These are phyloP conservation scores for Dasyprocta punctata DNA, from an alignment of 2,113 vertebrate genomes.

Conservation along the genomic window DNA sequence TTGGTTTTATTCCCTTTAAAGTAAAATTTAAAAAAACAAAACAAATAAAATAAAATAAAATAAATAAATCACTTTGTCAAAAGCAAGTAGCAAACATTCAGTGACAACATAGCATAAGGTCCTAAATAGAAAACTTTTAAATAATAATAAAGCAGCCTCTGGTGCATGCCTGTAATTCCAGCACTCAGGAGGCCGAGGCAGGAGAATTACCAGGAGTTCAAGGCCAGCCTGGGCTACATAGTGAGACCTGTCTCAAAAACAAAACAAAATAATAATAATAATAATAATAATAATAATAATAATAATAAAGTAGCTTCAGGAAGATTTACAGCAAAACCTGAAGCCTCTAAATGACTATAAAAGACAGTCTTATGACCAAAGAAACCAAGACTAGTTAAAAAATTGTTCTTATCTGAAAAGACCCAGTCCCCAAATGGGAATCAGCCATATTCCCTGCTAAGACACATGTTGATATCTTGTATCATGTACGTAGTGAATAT, in stretches of 20 bases:
- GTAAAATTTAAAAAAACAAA: too few relatives aligned
- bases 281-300: not conserved
- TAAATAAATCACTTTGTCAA: not conserved
- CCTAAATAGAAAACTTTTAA: not conserved
- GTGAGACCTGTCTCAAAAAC: not conserved
- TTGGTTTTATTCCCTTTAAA: too few relatives aligned
- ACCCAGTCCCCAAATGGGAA: not conserved
- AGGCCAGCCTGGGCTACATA: not conserved
- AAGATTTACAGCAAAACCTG: not conserved
- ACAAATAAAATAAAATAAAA: not conserved
- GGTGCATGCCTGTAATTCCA: not conserved
- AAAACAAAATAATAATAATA: not conserved
- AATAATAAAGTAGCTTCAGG: not conserved
- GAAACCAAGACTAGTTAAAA: slow-evolving; percentile 8
- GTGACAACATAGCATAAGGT: not conserved
- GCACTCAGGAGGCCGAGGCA: not conserved
- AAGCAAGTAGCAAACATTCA: not conserved
- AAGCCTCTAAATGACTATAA: not conserved
- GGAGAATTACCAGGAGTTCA: not conserved
- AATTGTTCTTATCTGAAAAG: not conserved
- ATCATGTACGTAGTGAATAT: not conserved
- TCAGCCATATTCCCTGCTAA: not conserved
- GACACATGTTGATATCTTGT: not conserved
- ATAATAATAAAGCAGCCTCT: not conserved
- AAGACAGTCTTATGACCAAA: not conserved